Conservation (phyloP, 2,113 vertebrate genomes). For the Bostrychus sinensis region DNA sequence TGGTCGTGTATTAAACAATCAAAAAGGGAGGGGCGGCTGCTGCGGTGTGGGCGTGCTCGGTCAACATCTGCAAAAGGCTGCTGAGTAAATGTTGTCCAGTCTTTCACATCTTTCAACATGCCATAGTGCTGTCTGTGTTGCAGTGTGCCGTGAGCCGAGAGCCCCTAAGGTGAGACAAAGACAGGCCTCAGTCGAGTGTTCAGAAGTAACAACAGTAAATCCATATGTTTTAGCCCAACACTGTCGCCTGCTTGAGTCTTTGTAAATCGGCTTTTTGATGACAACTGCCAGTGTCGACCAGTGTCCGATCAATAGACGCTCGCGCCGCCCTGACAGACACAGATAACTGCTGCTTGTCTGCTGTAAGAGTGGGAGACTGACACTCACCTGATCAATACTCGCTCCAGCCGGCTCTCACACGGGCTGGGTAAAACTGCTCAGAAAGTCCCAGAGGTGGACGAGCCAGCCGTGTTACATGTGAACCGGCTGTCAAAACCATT, state of each 20-base stretch:
- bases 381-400: slow-evolving; percentile 85
- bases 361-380: slow-evolving; percentile 75
- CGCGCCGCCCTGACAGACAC: slow-evolving; percentile 80
- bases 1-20: slow-evolving; percentile 70
- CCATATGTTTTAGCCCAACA: slow-evolving; percentile 53
- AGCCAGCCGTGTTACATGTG: slow-evolving; percentile 85
- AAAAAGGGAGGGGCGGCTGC: slow-evolving; percentile 41
- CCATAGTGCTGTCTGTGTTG: slow-evolving; percentile 27
- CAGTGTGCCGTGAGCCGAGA: slow-evolving; percentile 52
- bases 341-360: slow-evolving; percentile 75
- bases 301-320: slow-evolving; percentile 85
- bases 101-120: slow-evolving; percentile 68
- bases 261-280: slow-evolving; percentile 83
- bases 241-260: slow-evolving; percentile 63
- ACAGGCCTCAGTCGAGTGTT: slow-evolving; percentile 62
- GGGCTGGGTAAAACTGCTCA: slow-evolving; percentile 77
- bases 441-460: slow-evolving; percentile 78
- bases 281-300: slow-evolving; percentile 80
- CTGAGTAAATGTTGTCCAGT: slow-evolving; percentile 52
- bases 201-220: slow-evolving; percentile 65
- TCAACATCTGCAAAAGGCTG: slow-evolving; percentile 48
- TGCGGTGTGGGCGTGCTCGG: slow-evolving; percentile 15
- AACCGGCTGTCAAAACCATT: slow-evolving; percentile 87
- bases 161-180: slow-evolving; percentile 56
- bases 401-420: slow-evolving; percentile 64